A percentile compares a stretch with the other conserved stretches of the same genome.
Conservation (phyloP, 2,113 vertebrate genomes). For the Corythornis cristatus region DNA sequence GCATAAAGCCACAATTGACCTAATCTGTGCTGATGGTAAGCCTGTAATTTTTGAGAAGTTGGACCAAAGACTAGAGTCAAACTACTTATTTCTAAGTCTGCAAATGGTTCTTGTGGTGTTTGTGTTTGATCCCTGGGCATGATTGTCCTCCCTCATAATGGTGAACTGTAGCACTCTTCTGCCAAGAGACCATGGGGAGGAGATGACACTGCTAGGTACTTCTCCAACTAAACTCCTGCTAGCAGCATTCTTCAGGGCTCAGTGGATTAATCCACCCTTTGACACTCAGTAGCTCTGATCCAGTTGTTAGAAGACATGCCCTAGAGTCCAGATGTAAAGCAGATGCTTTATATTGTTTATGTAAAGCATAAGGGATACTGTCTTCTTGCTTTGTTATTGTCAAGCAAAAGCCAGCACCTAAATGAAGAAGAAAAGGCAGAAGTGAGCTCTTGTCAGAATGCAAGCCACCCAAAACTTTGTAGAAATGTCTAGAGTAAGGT, state of each 20-base stretch:
- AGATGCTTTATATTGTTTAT: neutral
- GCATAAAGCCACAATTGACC: neutral
- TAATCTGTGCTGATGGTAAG: neutral
- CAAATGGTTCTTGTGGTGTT: neutral
- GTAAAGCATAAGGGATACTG: neutral
- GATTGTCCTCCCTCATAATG: neutral
- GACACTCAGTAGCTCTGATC: neutral
- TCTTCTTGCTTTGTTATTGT: neutral
- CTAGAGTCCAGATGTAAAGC: neutral
- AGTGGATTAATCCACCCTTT: neutral
- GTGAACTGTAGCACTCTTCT: neutral
- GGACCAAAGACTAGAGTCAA: neutral
- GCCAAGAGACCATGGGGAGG: neutral
- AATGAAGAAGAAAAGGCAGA: constrained; percentile 11
- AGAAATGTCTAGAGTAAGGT: neutral
- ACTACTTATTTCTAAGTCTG: neutral
- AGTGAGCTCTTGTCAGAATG: neutral
- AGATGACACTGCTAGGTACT: neutral
- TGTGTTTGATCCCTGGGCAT: neutral
- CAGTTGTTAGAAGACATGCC: neutral
- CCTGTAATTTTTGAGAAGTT: neutral
- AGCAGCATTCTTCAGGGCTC: neutral
- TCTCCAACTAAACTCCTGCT: neutral
- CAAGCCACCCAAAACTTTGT: neutral
- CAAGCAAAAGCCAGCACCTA: neutral